Percentiles rank a stretch among this genome's conserved stretches.
These are phyloP conservation scores for Pyrocoelia pectoralis DNA, from an alignment of 2,888 invertebrate genomes.

Conservation along the genomic window DNA sequence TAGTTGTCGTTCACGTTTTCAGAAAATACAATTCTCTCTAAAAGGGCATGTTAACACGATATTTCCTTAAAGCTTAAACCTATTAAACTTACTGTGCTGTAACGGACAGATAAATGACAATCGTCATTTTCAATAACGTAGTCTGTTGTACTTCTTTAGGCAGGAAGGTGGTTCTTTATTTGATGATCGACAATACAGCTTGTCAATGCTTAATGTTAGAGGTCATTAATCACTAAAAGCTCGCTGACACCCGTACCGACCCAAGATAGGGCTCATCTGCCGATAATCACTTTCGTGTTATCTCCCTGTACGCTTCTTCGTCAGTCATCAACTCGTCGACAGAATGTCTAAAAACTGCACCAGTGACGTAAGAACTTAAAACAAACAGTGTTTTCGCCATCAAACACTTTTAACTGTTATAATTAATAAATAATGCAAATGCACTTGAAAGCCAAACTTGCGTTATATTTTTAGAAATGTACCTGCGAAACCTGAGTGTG, in stretches of 20 bases:
- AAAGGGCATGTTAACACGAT: too few species aligned
- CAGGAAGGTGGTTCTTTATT: slow-evolving; percentile 33
- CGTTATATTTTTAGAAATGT: slow-evolving; percentile 35
- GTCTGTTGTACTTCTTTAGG: too few species aligned
- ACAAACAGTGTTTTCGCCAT: slow-evolving; percentile 7
- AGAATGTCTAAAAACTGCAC: slow-evolving; percentile 51
- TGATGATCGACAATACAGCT: slow-evolving; percentile 53
- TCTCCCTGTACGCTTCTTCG: slow-evolving; percentile 49
- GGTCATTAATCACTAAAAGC: slow-evolving; percentile 56
- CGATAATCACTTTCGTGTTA: slow-evolving; percentile 58
- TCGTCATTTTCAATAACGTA: too few species aligned
- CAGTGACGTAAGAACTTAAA: slow-evolving; percentile 39
- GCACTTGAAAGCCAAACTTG: slow-evolving; percentile 29
- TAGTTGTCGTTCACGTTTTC: too few species aligned
- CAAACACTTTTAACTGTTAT: slow-evolving; percentile 7
- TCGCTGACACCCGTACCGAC: slow-evolving; percentile 51
- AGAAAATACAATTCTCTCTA: too few species aligned
- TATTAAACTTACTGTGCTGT: too few species aligned
- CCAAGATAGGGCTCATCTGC: slow-evolving; percentile 56
- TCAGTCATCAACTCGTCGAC: slow-evolving; percentile 49
- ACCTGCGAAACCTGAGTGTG: slow-evolving; percentile 35
- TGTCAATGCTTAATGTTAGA: slow-evolving; percentile 58
- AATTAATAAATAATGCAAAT: slow-evolving; percentile 25
- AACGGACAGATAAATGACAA: too few species aligned
- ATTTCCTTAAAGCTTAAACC: too few species aligned